Percentiles rank a stretch among this genome's conserved stretches.
phyloP scores from a whole-genome alignment of 2,797 vertebrate species.

The Manis crassicaudata region DNA sequence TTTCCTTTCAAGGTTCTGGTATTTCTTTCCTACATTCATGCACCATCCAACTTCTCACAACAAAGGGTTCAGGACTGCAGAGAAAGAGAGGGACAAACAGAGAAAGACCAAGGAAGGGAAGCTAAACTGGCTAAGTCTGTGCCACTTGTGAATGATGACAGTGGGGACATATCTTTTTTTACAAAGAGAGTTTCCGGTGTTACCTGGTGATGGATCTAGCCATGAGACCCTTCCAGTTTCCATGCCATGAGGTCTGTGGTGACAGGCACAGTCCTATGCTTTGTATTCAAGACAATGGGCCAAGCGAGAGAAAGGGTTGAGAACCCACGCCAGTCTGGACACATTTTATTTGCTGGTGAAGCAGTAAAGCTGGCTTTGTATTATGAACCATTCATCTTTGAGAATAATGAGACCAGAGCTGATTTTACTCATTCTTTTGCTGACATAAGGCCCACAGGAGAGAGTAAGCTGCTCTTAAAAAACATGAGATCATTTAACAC shows the following conservation, averaged over 20 bases:
- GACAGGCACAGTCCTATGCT: not conserved
- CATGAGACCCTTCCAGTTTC: not conserved
- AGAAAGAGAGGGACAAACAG: too few relatives aligned
- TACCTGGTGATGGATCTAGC: not conserved
- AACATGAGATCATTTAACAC: not conserved
- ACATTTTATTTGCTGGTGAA: not conserved
- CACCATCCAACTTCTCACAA: not conserved
- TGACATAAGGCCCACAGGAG: not conserved
- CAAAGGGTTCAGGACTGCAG: not conserved
- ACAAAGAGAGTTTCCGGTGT: not conserved
- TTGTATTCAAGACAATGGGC: not conserved
- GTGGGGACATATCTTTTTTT: not conserved
- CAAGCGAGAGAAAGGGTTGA: not conserved
- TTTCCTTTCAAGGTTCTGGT: not conserved
- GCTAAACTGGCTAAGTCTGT: not conserved
- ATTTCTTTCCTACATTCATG: not conserved
- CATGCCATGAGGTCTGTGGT: not conserved
- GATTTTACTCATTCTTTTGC: not conserved
- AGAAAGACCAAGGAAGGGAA: not conserved
- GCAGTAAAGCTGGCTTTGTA: not conserved
- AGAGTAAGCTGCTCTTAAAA: not conserved
- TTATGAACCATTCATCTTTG: not conserved
- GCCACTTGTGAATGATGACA: not conserved
- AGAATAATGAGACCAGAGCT: slow-evolving; percentile 1
- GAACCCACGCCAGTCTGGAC: not conserved